phyloP scores from a whole-genome alignment of 2,888 invertebrate species.

The Sminthurides aquaticus region DNA sequence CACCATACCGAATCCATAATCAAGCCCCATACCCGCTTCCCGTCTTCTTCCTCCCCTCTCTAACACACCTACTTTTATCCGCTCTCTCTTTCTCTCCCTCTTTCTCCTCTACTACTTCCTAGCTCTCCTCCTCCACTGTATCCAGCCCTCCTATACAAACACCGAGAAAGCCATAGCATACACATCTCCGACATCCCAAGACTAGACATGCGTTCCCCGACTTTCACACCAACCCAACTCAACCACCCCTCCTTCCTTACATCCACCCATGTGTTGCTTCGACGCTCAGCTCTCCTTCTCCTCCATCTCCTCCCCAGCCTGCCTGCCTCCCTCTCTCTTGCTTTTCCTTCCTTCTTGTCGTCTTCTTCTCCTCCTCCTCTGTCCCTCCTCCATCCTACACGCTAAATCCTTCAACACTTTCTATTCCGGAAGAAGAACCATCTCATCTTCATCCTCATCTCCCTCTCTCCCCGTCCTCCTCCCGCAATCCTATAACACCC shows the following conservation, averaged over 20 bases:
- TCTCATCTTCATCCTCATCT: background rate
- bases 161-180: no score
- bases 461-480: background rate
- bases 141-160: no score
- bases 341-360: background rate
- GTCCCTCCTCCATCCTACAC: background rate
- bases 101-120: no score
- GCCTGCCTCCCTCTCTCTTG: background rate
- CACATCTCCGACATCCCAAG: background rate
- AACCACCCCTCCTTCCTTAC: background rate
- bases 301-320: background rate
- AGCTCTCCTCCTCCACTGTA: no score
- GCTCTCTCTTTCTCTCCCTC: no score
- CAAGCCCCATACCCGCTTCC: background rate
- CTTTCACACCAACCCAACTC: no score
- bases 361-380: background rate
- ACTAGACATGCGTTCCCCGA: conserved; percentile 2
- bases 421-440: background rate
- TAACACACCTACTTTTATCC: no score
- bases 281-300: background rate
- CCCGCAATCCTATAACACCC: background rate
- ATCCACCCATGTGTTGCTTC: background rate
- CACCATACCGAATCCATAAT: background rate
- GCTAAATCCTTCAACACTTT: background rate
- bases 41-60: no score